phyloP scores from a whole-genome alignment of 2,797 vertebrate species.

The Pyrocephalus nanus region DNA sequence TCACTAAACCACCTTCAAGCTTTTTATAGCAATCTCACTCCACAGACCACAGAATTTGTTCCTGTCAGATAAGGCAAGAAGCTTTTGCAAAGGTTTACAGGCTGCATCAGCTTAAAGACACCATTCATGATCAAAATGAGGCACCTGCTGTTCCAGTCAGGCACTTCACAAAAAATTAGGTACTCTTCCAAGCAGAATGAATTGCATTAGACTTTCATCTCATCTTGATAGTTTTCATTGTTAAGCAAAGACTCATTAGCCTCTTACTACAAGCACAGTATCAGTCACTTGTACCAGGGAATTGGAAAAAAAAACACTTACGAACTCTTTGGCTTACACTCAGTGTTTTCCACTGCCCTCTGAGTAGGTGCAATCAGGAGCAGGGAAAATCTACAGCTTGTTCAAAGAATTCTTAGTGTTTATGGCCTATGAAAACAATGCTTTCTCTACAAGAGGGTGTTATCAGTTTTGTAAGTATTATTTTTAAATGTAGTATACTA shows the following conservation, averaged over 20 bases:
- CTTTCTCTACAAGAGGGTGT: not conserved
- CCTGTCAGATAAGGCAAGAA: not conserved
- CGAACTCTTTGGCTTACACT: not conserved
- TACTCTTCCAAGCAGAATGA: constrained; percentile 23
- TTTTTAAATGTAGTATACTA: constrained; percentile 26
- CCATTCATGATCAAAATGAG: not conserved
- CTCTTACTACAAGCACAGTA: not conserved
- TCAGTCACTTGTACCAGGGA: constrained; percentile 30
- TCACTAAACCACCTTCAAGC: not conserved
- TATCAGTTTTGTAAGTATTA: not conserved
- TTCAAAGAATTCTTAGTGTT: not conserved
- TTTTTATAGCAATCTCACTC: not conserved
- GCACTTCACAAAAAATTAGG: not conserved
- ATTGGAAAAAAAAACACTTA: constrained; percentile 28
- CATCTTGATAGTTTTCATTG: constrained; percentile 41
- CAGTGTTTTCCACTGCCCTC: not conserved
- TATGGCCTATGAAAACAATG: not conserved
- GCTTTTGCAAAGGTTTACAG: not conserved
- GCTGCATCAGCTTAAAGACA: not conserved
- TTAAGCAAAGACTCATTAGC: constrained; percentile 47
- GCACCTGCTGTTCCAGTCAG: not conserved
- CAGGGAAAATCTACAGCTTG: not conserved
- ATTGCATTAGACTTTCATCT: constrained; percentile 40
- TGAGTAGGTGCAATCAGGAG: not conserved
- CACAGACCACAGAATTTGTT: not conserved